phyloP scores from a whole-genome alignment of 2,888 invertebrate species.

The Tipula helvola region DNA sequence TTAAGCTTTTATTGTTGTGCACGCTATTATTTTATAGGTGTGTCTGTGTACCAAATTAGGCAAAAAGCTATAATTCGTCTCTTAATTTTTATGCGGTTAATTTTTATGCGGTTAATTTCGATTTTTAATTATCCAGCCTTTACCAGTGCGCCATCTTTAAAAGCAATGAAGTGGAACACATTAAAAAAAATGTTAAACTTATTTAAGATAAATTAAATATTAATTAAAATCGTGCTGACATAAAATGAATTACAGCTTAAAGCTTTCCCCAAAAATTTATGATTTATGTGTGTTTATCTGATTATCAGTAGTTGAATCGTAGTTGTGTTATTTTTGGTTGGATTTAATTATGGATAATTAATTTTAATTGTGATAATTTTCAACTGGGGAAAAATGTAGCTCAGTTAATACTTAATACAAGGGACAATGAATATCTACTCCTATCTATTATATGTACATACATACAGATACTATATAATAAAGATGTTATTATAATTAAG shows the following conservation, averaged over 20 bases:
- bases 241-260: background rate
- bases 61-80: background rate
- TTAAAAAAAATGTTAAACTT: background rate
- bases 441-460: background rate
- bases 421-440: background rate
- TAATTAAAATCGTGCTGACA: background rate
- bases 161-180: background rate
- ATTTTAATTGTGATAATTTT: background rate
- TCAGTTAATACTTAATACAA: background rate
- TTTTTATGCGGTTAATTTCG: background rate
- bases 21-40: background rate
- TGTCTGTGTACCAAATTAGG: too few relatives aligned
- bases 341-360: background rate
- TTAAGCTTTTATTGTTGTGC: background rate
- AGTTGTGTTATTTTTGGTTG: background rate
- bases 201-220: background rate
- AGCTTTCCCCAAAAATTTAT: background rate
- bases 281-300: background rate
- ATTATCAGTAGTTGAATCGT: background rate
- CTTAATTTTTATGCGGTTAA: background rate
- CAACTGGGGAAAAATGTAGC: background rate
- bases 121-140: background rate
- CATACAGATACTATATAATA: background rate
- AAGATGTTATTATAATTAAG: background rate
- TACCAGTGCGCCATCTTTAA: background rate